Evolutionary conservation across 1,140 invertebrate species (phyloP).

Genomic region (Monochamus saltuarius): DNA sequence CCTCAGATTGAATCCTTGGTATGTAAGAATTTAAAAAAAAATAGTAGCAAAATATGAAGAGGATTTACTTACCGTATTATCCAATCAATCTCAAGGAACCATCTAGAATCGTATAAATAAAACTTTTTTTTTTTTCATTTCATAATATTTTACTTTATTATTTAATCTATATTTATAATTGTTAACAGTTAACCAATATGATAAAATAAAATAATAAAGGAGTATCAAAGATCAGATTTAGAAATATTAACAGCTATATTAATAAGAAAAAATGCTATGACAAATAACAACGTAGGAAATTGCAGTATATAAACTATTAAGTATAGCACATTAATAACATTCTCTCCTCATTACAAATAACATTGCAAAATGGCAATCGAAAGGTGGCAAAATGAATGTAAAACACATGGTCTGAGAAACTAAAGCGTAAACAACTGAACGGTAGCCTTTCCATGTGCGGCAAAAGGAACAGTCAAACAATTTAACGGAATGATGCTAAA

Average conservation of each 20-base stretch:
- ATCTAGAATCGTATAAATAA: no score
- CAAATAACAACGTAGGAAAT: slow-evolving; percentile 27
- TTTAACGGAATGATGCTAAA: no score
- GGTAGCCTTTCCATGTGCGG: not conserved
- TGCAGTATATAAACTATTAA: slow-evolving; percentile 29
- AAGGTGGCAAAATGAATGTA: slow-evolving; percentile 12
- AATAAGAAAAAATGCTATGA: slow-evolving; percentile 31
- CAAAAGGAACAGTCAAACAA: no score
- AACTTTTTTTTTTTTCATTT: slow-evolving; percentile 13
- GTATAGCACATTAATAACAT: slow-evolving; percentile 36
- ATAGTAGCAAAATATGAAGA: no score
- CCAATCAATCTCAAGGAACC: no score
- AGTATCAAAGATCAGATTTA: slow-evolving; percentile 28
- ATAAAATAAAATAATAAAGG: slow-evolving; percentile 36
- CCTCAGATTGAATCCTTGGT: no score
- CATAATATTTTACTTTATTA: slow-evolving; percentile 29
- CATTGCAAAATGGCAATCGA: slow-evolving; percentile 14
- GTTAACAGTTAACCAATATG: slow-evolving; percentile 40
- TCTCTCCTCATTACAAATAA: slow-evolving; percentile 21
- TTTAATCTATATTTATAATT: slow-evolving; percentile 36
- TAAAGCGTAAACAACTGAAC: not conserved
- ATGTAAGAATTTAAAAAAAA: no score
- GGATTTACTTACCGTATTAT: no score
- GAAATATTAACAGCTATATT: slow-evolving; percentile 40
- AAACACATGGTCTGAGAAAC: slow-evolving; percentile 10